phyloP scores from a whole-genome alignment of 2,888 invertebrate species.

The Protodeltote pygarga region DNA sequence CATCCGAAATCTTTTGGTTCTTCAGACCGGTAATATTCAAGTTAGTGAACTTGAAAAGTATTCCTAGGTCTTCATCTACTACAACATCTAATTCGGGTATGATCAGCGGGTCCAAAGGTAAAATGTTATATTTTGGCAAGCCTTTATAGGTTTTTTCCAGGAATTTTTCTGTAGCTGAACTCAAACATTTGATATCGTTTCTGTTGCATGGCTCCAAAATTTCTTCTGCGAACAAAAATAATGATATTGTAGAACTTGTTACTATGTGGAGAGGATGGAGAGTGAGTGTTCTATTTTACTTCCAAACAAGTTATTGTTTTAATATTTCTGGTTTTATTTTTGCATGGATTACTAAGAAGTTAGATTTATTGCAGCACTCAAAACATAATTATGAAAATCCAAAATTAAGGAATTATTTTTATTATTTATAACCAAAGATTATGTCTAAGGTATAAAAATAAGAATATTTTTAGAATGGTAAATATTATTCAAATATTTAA shows the following conservation, averaged over 20 bases:
- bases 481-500: too few relatives aligned
- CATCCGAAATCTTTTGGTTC: slow-evolving; percentile 64
- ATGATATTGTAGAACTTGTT: background rate
- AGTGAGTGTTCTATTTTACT: too few relatives aligned
- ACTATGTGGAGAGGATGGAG: too few relatives aligned
- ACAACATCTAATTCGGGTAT: slow-evolving; percentile 56
- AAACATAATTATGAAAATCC: too few relatives aligned
- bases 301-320: too few relatives aligned
- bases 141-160: slow-evolving; percentile 68
- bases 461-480: too few relatives aligned
- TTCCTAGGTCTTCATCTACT: slow-evolving; percentile 51
- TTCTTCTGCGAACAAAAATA: slow-evolving; percentile 30
- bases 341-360: too few relatives aligned
- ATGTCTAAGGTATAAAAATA: too few relatives aligned
- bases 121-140: slow-evolving; percentile 60
- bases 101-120: slow-evolving; percentile 66
- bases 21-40: slow-evolving; percentile 70
- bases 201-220: slow-evolving; percentile 62
- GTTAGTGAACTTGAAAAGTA: slow-evolving; percentile 62
- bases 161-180: slow-evolving; percentile 67
- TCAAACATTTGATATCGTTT: slow-evolving; percentile 68
- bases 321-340: too few relatives aligned
- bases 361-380: too few relatives aligned
- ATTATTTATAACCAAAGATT: too few relatives aligned
- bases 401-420: too few relatives aligned